phyloP scores from a whole-genome alignment of 1,140 invertebrate genomes.

The Drosophila mojavensis region DNA sequence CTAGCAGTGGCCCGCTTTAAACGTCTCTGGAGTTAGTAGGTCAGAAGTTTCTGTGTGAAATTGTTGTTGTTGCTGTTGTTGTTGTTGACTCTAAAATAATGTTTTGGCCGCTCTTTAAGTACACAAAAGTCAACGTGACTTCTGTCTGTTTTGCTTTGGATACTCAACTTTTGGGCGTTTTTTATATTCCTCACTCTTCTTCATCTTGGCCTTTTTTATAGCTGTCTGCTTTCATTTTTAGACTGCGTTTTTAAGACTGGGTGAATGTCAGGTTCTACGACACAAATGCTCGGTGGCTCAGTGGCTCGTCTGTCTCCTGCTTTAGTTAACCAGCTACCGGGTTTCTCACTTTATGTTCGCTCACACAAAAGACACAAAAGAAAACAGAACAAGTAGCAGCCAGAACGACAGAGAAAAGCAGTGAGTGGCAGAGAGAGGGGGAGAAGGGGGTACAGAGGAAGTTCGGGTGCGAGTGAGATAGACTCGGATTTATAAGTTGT shows the following conservation, averaged over 20 bases:
- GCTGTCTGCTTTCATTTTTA: constrained; percentile 76
- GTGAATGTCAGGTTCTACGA: constrained; percentile 74
- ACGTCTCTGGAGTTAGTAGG: constrained; percentile 59
- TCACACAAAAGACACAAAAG: constrained; percentile 36
- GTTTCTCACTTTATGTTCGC: constrained; percentile 73
- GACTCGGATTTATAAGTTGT: constrained; percentile 19
- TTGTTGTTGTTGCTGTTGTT: constrained; percentile 55
- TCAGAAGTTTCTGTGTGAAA: constrained; percentile 78
- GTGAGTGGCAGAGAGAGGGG: neutral
- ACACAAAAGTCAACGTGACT: constrained; percentile 68
- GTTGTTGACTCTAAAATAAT: constrained; percentile 35
- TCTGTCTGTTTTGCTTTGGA: constrained; percentile 70
- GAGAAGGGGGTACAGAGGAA: too few relatives aligned
- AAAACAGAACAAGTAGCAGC: neutral
- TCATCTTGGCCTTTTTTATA: constrained; percentile 51
- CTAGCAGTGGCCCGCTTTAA: constrained; percentile 8
- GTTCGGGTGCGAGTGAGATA: neutral
- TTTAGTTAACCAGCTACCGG: neutral
- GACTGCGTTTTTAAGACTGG: constrained; percentile 70
- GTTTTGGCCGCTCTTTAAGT: constrained; percentile 38
- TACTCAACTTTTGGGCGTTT: constrained; percentile 21
- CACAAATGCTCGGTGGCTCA: constrained; percentile 13
- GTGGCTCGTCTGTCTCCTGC: too few relatives aligned
- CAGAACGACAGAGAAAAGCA: neutral
- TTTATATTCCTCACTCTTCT: neutral